A percentile compares a stretch with the other conserved stretches of the same genome.
Conservation (phyloP, 1,140 invertebrate species). For the Battus philenor region DNA sequence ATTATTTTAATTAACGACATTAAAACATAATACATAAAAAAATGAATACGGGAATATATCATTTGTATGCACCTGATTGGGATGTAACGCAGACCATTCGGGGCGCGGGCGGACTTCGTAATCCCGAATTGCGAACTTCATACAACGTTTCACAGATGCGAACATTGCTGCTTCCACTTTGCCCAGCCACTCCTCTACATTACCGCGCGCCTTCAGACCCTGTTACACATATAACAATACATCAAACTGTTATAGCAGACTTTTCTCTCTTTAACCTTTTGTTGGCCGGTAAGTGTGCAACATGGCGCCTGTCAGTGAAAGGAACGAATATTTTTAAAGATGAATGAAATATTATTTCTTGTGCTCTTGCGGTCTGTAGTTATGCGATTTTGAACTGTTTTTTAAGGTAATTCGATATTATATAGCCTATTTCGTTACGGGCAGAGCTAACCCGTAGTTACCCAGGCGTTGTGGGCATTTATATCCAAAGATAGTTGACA, state of each 20-base stretch:
- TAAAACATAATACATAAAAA: too few species aligned
- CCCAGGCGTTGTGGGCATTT: too few species aligned
- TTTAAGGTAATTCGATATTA: too few species aligned
- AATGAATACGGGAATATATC: too few species aligned
- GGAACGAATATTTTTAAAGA: background rate
- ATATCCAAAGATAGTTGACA: too few species aligned
- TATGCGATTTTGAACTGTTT: too few species aligned
- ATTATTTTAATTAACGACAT: too few species aligned
- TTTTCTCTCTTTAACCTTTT: too few species aligned
- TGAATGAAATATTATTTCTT: background rate
- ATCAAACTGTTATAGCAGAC: background rate
- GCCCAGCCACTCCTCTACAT: slow-evolving; percentile 92
- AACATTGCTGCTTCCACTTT: slow-evolving; percentile 94
- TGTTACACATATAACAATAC: slow-evolving; percentile 30
- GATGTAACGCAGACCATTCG: slow-evolving; percentile 78
- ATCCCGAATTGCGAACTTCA: slow-evolving; percentile 84
- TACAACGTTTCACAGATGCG: slow-evolving; percentile 81
- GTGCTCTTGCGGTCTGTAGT: too few species aligned
- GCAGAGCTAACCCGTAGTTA: too few species aligned
- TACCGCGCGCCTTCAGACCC: slow-evolving; percentile 88
- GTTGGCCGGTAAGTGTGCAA: too few species aligned
- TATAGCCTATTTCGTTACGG: too few species aligned
- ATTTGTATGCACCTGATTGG: slow-evolving; percentile 63
- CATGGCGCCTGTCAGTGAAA: background rate
- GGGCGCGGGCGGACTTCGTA: slow-evolving; percentile 75